Evolutionary conservation across 2,888 invertebrate genomes (phyloP), one percentile per base, ranked within the genome.

Genomic region (Hanleya hanleyi): DNA sequence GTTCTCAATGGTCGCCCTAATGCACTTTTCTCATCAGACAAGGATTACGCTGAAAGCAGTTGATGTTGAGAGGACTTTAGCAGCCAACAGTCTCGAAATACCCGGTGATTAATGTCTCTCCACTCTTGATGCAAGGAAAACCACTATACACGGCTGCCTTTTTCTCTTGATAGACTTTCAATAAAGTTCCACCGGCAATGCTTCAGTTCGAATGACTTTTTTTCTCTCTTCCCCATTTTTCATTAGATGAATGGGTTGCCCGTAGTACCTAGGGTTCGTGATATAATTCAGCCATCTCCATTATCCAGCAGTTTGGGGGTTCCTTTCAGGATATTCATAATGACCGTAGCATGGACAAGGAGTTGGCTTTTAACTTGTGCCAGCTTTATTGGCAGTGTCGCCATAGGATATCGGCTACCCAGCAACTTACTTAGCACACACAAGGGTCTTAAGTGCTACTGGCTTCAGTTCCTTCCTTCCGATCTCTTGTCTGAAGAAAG

Each of bases 21-120:
- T 64, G 64, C 64, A 64, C 64, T 64, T 64, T 37, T 64, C 64
- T 64, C 64, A 64, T 64, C 64, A 64, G n/a, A 26, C 1, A 15
- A 3, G 64, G 64, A 64, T 64, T 64, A 64, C 64, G 36, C 64
- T 32, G 38, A 64, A 64, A 64, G 64, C 64, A 22, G 18, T n/a
- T 36, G 35, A 57, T 22, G 32, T 29, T 26, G 5, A 57, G 57
- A 29, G 57, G 12, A 26, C 26, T 57, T 57, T 29, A 26, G 12
- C 57, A 57, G 57, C 18, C 22, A 57, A n/a, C n/a, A 57, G 29
- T 57, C 57, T 57, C 57, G 29, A 57, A 57, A 57, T 57, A 57
- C 29, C 57, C 32, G 15, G 12, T 57, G 57, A 57, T 57, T 57
- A 57, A 57, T 57, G 57, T 57, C 57, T 26, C 29, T 29, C 22